phyloP scores from a whole-genome alignment of 2,888 invertebrate species.

The Calameuta pallipes region DNA sequence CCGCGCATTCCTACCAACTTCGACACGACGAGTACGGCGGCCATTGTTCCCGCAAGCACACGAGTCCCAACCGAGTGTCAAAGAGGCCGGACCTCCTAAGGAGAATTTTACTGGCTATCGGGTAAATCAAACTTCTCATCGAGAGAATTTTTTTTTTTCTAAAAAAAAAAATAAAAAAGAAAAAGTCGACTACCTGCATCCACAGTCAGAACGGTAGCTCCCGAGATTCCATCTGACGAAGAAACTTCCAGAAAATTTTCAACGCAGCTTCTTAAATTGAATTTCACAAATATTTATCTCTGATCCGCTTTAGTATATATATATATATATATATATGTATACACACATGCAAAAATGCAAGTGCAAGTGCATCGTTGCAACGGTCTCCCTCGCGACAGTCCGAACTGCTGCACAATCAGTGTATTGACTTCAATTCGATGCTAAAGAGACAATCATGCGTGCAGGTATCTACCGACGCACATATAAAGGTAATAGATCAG shows the following conservation, averaged over 20 bases:
- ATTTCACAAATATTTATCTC: background rate
- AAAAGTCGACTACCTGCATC: background rate
- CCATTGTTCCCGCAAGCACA: conserved; percentile 46
- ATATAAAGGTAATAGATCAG: conserved; percentile 29
- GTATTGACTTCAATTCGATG: conserved; percentile 24
- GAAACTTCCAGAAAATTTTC: background rate
- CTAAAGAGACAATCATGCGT: conserved; percentile 31
- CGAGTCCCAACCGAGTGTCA: conserved; percentile 41
- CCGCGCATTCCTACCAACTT: conserved; percentile 50
- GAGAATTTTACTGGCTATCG: conserved; percentile 47
- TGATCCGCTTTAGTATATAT: too few species aligned
- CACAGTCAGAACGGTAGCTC: background rate
- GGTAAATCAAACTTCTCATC: conserved; percentile 38
- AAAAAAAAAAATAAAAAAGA: background rate
- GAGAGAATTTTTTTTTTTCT: conserved; percentile 7
- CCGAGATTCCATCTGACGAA: background rate
- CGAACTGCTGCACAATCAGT: background rate
- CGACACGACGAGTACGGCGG: conserved; percentile 19
- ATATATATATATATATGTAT: background rate
- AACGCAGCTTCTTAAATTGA: background rate
- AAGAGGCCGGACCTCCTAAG: conserved; percentile 53
- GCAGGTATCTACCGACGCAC: background rate
- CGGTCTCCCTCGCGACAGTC: background rate
- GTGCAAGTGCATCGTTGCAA: background rate
- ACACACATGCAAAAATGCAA: background rate